These are phyloP conservation scores for Heliocidaris tuberculata DNA, from an alignment of 35 echinoderm and acorn worm species.

Conservation along the genomic window DNA sequence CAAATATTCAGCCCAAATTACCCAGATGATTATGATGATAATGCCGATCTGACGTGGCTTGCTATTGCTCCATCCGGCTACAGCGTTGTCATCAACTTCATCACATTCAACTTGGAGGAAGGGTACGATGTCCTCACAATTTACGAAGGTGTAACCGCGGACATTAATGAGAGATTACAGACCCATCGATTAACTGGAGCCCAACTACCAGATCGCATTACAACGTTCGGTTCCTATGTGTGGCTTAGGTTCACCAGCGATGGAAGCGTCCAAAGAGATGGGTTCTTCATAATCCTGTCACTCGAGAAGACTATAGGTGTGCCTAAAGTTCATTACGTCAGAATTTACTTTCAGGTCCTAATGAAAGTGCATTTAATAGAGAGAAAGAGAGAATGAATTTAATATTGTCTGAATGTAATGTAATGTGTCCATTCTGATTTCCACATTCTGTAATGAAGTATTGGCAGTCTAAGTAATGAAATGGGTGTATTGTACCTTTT, in stretches of 20 bases:
- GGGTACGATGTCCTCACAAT: not conserved
- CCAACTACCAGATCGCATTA: not conserved
- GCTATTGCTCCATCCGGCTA: not conserved
- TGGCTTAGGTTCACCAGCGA: not conserved
- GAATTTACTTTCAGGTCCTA: no score
- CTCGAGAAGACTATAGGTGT: no score
- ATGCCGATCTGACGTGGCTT: not conserved
- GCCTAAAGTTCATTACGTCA: no score
- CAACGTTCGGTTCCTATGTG: not conserved
- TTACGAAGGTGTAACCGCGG: not conserved
- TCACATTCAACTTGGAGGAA: not conserved
- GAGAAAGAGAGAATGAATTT: no score
- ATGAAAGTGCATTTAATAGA: no score
- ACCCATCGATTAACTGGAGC: not conserved
- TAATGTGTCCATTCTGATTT: no score
- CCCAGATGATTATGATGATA: not conserved
- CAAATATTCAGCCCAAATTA: not conserved
- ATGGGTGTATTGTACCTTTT: no score
- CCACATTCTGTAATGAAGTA: not conserved
- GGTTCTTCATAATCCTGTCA: not conserved
- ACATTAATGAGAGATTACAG: not conserved
- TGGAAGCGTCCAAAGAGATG: not conserved
- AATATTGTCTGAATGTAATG: no score
- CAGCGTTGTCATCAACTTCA: not conserved
- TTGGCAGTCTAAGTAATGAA: not conserved